phyloP scores from a whole-genome alignment of 1,140 invertebrate species.

The Papilio polyxenes region DNA sequence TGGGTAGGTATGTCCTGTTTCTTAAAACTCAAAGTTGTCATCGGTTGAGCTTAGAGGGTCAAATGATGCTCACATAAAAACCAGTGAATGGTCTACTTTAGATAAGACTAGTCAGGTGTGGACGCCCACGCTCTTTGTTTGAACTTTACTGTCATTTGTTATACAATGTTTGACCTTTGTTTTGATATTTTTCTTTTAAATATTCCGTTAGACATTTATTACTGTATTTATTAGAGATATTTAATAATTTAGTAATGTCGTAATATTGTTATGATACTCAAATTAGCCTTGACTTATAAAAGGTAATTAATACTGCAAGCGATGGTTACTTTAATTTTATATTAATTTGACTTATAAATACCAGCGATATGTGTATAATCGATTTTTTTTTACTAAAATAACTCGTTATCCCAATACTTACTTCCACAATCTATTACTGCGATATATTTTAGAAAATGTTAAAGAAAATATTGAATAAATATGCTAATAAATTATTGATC shows the following conservation, averaged over 20 bases:
- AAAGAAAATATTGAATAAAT: background rate
- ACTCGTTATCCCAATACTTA: too few relatives aligned
- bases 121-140: background rate
- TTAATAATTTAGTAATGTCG: background rate
- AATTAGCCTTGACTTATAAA: background rate
- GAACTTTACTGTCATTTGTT: background rate
- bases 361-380: too few relatives aligned
- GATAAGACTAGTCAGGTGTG: conserved; percentile 44
- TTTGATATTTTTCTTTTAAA: conserved; percentile 38
- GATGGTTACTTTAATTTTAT: background rate
- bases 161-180: conserved; percentile 21
- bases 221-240: conserved; percentile 18
- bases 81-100: conserved; percentile 50
- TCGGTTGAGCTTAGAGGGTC: conserved; percentile 40
- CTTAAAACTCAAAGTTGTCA: conserved; percentile 36
- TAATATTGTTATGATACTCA: background rate
- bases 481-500: background rate
- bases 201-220: conserved; percentile 37
- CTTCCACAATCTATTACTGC: too few relatives aligned
- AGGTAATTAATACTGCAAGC: background rate
- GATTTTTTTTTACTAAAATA: too few relatives aligned
- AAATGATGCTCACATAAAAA: conserved; percentile 52
- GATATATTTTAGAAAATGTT: too few relatives aligned
- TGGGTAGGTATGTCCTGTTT: background rate
- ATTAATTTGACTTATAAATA: background rate